Evolutionary conservation across 2,797 vertebrate genomes (phyloP), one percentile per base, ranked within the genome.

Genomic region (Gallirallus australis): DNA sequence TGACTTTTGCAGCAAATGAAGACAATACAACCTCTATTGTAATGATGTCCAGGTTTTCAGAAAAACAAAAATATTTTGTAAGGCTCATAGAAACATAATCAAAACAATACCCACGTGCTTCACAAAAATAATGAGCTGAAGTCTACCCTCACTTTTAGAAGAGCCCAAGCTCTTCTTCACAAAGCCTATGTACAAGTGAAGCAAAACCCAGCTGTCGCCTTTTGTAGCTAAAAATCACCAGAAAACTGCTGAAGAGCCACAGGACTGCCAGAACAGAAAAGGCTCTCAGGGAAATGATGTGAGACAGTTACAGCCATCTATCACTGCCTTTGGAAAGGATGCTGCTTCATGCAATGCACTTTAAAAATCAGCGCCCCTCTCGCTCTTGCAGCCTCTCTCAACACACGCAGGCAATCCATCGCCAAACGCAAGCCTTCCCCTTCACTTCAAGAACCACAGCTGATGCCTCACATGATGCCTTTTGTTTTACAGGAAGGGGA

Each of bases 1-100:
- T 52, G 9, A 54, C 35, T 82, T 71, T 47, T 30, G 24, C 24
- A 89, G 59, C 28, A 91, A 86, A 39, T 54, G 56, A 95, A 86
- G 17, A 61, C 47, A 83, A 73, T 24, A 53, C 31, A 69, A 63
- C 7, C 15, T 71, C 47, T 63, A 28, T 0, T 54, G 27, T 20
- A 78, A 40, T 45, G 75, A 28, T 6, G 14, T n/a, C 70, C 17
- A 76, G 53, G 57, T 82, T 81, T 61, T 64, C 57, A 93, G 40
- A 54, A 86, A 76, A 48, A 45, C 18, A 35, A 56, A n/a, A 80
- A 9, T 87, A 59, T 75, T 75, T 82, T 54, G 4, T 23, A 71
- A 71, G n/a, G 15, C 11, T 76, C 68, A 83, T 4, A 63, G 59
- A 57, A 68, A 31, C 30, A 52, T 16, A 77, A 79, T 27, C 28